Conservation (phyloP, 2,797 vertebrate species). For the Lacerta bilineata region DNA sequence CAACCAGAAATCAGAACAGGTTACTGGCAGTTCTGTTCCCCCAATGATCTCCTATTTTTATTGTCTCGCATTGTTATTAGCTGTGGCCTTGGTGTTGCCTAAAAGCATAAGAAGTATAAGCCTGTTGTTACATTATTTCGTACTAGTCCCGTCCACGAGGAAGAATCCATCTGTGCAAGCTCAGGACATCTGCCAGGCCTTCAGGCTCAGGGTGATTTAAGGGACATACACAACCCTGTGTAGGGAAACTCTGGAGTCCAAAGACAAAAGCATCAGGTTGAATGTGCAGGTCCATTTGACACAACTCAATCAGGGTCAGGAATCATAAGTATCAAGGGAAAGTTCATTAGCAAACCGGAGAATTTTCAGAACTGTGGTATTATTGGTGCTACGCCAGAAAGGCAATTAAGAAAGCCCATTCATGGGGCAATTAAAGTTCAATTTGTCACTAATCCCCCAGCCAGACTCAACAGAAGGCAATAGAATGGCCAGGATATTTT, state of each 20-base stretch:
- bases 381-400: background rate
- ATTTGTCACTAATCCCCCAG: background rate
- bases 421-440: background rate
- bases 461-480: background rate
- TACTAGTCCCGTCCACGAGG: background rate
- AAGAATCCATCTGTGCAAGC: background rate
- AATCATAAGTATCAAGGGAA: background rate
- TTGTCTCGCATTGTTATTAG: background rate
- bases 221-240: background rate
- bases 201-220: background rate
- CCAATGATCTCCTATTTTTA: background rate
- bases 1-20: constrained; percentile 11
- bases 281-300: background rate
- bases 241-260: no score
- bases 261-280: background rate
- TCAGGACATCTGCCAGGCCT: no score
- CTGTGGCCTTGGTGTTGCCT: background rate
- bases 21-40: background rate
- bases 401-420: background rate
- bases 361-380: background rate
- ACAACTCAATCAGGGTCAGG: background rate
- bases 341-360: background rate
- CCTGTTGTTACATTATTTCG: background rate
- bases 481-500: background rate
- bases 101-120: background rate